These are phyloP conservation scores for Cyaniris semiargus DNA, from an alignment of 2,888 invertebrate species.

Conservation along the genomic window DNA sequence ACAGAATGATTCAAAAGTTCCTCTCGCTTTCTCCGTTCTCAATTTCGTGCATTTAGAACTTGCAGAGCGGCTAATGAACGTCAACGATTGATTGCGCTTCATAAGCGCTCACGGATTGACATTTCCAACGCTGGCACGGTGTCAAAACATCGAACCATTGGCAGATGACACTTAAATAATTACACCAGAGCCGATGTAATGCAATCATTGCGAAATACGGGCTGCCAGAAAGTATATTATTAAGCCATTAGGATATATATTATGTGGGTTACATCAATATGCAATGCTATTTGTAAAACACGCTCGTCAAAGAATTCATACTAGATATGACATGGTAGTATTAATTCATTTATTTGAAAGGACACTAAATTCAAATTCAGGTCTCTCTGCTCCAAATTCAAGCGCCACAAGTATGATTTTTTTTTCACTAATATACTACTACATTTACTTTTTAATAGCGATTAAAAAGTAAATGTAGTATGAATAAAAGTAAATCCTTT, in stretches of 20 bases:
- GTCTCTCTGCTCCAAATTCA: no score
- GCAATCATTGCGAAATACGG: slow-evolving; percentile 25
- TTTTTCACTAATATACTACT: no score
- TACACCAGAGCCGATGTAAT: slow-evolving; percentile 29
- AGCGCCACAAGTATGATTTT: no score
- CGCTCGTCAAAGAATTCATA: background rate
- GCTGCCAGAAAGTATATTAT: slow-evolving; percentile 26
- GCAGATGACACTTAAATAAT: slow-evolving; percentile 46
- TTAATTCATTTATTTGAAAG: background rate
- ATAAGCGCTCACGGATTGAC: slow-evolving; percentile 40
- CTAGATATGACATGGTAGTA: background rate
- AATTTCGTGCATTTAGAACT: background rate
- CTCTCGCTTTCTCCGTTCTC: background rate
- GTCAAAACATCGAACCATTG: slow-evolving; percentile 53
- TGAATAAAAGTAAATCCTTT: no score
- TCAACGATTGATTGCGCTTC: slow-evolving; percentile 27
- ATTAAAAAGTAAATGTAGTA: no score
- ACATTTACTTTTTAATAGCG: no score
- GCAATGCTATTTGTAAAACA: slow-evolving; percentile 13
- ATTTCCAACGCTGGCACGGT: slow-evolving; percentile 49
- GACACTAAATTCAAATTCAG: background rate
- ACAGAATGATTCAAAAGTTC: background rate
- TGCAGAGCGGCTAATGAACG: slow-evolving; percentile 14
- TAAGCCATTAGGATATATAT: slow-evolving; percentile 28
- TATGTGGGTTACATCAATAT: slow-evolving; percentile 26